Percentiles rank a stretch among this genome's conserved stretches.
Evolutionary conservation across 2,113 vertebrate genomes (phyloP).

Genomic region (Rhinolophus ferrumequinum): DNA sequence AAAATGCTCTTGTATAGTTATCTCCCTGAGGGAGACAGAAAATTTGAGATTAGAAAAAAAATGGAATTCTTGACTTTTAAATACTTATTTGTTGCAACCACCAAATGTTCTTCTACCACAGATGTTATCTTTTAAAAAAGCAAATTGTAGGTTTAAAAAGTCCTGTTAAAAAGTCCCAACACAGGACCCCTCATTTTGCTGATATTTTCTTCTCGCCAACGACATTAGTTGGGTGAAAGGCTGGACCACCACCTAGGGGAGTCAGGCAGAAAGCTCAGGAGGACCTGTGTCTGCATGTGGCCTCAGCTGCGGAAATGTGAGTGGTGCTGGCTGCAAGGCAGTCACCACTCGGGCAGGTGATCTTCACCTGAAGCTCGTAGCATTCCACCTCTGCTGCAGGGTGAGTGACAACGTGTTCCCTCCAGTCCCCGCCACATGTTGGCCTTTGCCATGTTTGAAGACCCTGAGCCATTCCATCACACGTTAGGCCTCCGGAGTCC

Average conservation of each 20-base stretch:
- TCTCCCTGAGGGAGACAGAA: background rate
- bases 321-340: background rate
- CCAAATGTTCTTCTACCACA: background rate
- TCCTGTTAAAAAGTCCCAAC: background rate
- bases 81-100: background rate
- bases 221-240: background rate
- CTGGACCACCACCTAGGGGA: fast-evolving
- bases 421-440: too few relatives aligned
- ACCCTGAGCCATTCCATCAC: background rate
- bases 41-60: background rate
- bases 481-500: too few relatives aligned
- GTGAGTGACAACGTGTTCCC: too few relatives aligned
- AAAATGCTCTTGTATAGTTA: background rate
- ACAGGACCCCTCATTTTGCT: background rate
- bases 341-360: too few relatives aligned
- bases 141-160: background rate
- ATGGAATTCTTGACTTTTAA: background rate
- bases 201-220: background rate
- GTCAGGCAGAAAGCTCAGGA: too few relatives aligned
- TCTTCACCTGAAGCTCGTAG: background rate
- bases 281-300: fast-evolving
- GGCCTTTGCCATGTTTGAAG: background rate
- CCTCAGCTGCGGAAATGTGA: fast-evolving
- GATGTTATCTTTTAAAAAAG: background rate
- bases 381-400: too few relatives aligned